Base-by-base conservation (phyloP, 2,888 invertebrate species). In the Pristionchus mayeri region DNA sequence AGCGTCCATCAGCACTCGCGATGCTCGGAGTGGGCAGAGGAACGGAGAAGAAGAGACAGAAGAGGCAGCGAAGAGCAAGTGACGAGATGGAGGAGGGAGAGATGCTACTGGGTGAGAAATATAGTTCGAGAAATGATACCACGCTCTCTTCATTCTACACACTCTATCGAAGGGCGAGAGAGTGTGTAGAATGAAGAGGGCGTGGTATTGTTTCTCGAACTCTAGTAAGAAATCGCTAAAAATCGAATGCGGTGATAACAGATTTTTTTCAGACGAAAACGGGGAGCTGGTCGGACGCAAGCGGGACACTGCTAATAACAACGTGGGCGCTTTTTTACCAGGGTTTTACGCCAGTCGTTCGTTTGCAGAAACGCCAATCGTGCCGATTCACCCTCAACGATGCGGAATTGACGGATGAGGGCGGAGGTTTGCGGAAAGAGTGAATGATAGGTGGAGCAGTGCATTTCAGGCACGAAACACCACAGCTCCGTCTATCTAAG, bases 1-100 rank as follows among this genome's bases (percentile, higher is more conserved):
- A 50, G 6, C 44, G 82, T 24, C 52, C 75, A 3, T 71, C 84
- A 0, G 71, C 63, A 0, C 67, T 82, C 21, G 44, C 63, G 6
- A 18, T 82, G 34, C 88, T 44, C 52, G 86, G 63, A 40, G 78
- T 48, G 54, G 76, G 57, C 27, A 76, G 54, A 85, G 80, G 60
- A 85, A 30, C 37, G 18, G 40, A 57, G 2, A 76, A 82, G 76
- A 83, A 54, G 60, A 82, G 82, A 18, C 9, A 40, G 24, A 34
- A 21, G 4, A 48, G 30, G 30, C 27, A 67, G 34, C 63, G 82
- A n/a, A 60, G 82, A 30, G 75, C 50, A 0, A 54, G 75, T 30
- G 75, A 71, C 27, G 75, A 75, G 18, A 24, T 40, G 75, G 52
- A 71, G 24, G 84, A 54, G n/a, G 80, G 80, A 57, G 44, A 80